A percentile compares a stretch with the other conserved stretches of the same genome.
Evolutionary conservation across 2,797 vertebrate genomes (phyloP).

Genomic region (Xerus rutilus): DNA sequence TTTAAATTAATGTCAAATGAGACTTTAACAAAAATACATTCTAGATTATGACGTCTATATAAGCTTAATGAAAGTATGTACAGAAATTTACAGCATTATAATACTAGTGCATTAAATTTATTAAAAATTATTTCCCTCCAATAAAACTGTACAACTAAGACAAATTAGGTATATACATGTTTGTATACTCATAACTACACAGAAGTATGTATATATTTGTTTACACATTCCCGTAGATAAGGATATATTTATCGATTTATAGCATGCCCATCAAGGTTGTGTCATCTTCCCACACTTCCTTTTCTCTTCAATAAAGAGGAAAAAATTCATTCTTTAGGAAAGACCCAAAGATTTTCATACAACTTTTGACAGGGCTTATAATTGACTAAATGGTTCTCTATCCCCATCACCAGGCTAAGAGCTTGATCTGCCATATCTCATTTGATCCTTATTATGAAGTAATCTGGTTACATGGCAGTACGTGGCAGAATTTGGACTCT

Average conservation of each 20-base stretch:
- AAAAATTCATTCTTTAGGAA: background rate
- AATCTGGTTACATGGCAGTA: background rate
- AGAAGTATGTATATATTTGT: background rate
- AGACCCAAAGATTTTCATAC: background rate
- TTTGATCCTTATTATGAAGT: background rate
- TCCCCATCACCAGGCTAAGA: background rate
- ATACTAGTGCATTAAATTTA: background rate
- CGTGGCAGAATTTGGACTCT: background rate
- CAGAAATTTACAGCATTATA: background rate
- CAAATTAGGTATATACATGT: background rate
- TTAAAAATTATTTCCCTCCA: background rate
- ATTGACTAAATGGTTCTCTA: background rate
- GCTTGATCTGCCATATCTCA: background rate
- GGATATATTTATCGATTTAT: background rate
- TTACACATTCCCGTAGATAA: background rate
- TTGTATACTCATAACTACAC: background rate
- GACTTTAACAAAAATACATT: slow-evolving; percentile 5
- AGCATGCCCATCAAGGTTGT: background rate
- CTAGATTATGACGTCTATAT: background rate
- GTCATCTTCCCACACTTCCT: background rate
- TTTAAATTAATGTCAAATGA: slow-evolving; percentile 25
- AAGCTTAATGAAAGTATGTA: background rate
- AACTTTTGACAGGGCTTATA: background rate
- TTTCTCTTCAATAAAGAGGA: background rate
- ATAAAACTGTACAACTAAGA: background rate